Evolutionary conservation across 2,797 vertebrate genomes (phyloP).

Genomic region (Jordanella pulchra): DNA sequence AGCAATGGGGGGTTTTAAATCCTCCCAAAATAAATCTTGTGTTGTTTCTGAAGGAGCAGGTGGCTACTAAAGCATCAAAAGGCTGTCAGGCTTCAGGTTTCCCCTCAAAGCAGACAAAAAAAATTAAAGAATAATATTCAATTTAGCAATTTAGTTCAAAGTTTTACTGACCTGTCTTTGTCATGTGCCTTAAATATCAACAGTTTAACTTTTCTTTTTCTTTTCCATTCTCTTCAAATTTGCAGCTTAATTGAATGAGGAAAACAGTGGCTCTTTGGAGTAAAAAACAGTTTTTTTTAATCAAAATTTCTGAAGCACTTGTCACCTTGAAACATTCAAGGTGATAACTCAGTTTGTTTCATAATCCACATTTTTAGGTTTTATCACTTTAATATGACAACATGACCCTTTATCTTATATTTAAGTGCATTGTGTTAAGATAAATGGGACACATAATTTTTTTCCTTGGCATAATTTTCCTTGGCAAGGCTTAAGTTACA

Average conservation of each 20-base stretch:
- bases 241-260: too few relatives aligned
- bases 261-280: too few relatives aligned
- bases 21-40: conserved; percentile 57
- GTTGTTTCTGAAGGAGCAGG: conserved; percentile 66
- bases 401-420: neutral
- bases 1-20: conserved; percentile 66
- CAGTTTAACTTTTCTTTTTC: neutral
- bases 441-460: too few relatives aligned
- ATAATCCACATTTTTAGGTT: neutral
- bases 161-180: conserved; percentile 13
- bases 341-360: neutral
- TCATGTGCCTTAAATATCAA: neutral
- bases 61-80: conserved; percentile 70
- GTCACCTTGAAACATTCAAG: too few relatives aligned
- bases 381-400: neutral
- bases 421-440: neutral
- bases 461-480: too few relatives aligned
- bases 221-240: neutral
- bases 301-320: too few relatives aligned
- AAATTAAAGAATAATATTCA: conserved; percentile 40
- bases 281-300: too few relatives aligned
- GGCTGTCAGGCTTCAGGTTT: conserved; percentile 48
- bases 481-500: neutral
- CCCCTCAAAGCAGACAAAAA: conserved; percentile 44
- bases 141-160: conserved; percentile 39